A percentile compares a stretch with the other conserved stretches of the same genome.
phyloP scores from a whole-genome alignment of 2,797 vertebrate species.

The Myoxocephalus aenaeus region DNA sequence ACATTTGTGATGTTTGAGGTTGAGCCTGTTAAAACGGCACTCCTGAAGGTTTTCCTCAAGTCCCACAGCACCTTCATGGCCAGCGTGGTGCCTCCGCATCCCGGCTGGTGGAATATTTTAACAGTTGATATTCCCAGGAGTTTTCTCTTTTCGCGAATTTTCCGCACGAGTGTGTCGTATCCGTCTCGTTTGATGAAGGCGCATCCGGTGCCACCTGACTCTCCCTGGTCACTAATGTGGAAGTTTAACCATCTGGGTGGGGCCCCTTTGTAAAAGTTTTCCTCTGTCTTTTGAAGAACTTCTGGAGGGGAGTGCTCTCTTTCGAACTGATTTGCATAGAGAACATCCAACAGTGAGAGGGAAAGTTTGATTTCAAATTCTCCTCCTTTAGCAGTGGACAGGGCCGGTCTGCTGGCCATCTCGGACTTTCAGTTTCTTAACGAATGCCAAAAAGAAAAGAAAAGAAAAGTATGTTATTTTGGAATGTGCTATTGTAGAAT shows the following conservation, averaged over 20 bases:
- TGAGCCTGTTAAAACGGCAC: constrained; percentile 45
- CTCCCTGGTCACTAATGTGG: constrained; percentile 34
- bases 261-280: constrained; percentile 61
- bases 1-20: not conserved
- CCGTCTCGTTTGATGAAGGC: constrained; percentile 45
- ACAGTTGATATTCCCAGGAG: not conserved
- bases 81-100: constrained; percentile 65
- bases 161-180: rapidly evolving
- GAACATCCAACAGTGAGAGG: constrained; percentile 36
- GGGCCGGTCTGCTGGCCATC: constrained; percentile 27
- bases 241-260: constrained; percentile 67
- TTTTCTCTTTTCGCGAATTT: rapidly evolving
- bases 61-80: constrained; percentile 71
- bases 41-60: constrained; percentile 47
- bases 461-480: not conserved
- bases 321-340: constrained; percentile 56
- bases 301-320: not conserved
- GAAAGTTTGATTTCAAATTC: not conserved
- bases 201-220: not conserved
- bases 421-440: not conserved
- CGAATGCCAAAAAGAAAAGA: not conserved
- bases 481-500: not conserved
- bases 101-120: constrained; percentile 48
- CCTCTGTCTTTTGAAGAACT: not conserved
- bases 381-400: not conserved